A percentile compares a stretch with the other conserved stretches of the same genome.
phyloP scores from a whole-genome alignment of 2,113 vertebrate genomes.

The Tursiops truncatus region DNA sequence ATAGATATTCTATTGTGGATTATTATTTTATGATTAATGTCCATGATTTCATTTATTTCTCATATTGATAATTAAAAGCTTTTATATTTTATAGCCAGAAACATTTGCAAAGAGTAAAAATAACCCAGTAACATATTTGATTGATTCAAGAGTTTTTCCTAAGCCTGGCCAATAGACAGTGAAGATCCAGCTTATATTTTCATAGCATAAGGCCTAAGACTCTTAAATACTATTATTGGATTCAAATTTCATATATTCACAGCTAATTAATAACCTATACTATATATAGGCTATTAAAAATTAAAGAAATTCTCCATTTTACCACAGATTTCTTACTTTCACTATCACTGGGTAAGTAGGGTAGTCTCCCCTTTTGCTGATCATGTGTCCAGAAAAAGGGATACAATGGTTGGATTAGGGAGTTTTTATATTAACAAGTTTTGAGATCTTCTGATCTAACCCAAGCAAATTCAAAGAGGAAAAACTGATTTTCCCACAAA shows the following conservation, averaged over 20 bases:
- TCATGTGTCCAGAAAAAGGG: background rate
- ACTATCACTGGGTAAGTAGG: too few relatives aligned
- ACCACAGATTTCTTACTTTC: background rate
- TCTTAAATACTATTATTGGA: constrained; percentile 55
- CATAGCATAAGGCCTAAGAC: constrained; percentile 47
- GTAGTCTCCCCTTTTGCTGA: background rate
- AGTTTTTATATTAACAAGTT: background rate
- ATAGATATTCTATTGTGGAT: background rate
- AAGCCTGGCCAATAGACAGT: constrained; percentile 31
- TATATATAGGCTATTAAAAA: constrained; percentile 53
- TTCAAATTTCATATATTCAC: constrained; percentile 69
- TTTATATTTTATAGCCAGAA: background rate
- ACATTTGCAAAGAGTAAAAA: background rate
- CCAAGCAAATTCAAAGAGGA: background rate
- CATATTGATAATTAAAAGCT: background rate
- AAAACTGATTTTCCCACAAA: background rate
- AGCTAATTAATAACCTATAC: constrained; percentile 71
- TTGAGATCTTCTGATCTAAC: background rate
- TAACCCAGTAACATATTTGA: background rate
- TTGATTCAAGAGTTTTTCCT: background rate
- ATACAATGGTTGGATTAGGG: background rate
- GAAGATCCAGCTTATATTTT: constrained; percentile 69
- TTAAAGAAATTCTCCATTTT: background rate
- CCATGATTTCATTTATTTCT: background rate
- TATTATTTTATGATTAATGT: background rate